These are phyloP conservation scores for Protonibea diacanthus DNA, from an alignment of 2,797 vertebrate species.

Conservation along the genomic window DNA sequence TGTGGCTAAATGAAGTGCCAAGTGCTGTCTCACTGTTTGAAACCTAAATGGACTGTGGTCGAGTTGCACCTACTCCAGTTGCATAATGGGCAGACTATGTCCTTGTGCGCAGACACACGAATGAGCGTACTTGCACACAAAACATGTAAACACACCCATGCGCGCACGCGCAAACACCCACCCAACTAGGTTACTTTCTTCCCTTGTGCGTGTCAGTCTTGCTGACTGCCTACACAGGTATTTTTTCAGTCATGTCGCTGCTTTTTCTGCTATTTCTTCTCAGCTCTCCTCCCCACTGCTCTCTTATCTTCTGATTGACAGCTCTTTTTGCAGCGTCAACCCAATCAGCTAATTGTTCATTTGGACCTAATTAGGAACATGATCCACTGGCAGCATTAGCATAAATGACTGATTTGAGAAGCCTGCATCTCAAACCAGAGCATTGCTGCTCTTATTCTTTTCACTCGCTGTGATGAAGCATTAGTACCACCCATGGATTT, in stretches of 20 bases:
- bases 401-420: conserved; percentile 71
- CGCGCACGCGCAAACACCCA: neutral
- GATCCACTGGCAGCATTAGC: conserved; percentile 68
- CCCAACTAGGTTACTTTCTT: neutral
- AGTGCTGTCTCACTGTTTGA: conserved; percentile 62
- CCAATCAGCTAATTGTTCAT: conserved; percentile 78
- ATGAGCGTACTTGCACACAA: conserved; percentile 16
- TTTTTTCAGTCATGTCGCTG: conserved; percentile 15
- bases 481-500: conserved; percentile 61
- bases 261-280: neutral
- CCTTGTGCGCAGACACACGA: conserved; percentile 4
- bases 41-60: conserved; percentile 67
- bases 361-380: conserved; percentile 73
- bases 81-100: conserved; percentile 48
- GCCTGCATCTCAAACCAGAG: conserved; percentile 56
- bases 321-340: conserved; percentile 59
- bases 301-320: conserved; percentile 65
- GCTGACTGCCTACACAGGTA: conserved; percentile 14
- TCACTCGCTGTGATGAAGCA: conserved; percentile 57
- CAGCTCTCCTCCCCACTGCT: conserved; percentile 10
- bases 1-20: conserved; percentile 64
- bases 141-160: conserved; percentile 15
- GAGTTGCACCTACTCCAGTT: conserved; percentile 46
- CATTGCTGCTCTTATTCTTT: conserved; percentile 51
- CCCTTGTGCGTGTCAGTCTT: neutral